These are phyloP conservation scores for Brachypteracias leptosomus DNA, from an alignment of 2,113 vertebrate genomes.

Conservation along the genomic window DNA sequence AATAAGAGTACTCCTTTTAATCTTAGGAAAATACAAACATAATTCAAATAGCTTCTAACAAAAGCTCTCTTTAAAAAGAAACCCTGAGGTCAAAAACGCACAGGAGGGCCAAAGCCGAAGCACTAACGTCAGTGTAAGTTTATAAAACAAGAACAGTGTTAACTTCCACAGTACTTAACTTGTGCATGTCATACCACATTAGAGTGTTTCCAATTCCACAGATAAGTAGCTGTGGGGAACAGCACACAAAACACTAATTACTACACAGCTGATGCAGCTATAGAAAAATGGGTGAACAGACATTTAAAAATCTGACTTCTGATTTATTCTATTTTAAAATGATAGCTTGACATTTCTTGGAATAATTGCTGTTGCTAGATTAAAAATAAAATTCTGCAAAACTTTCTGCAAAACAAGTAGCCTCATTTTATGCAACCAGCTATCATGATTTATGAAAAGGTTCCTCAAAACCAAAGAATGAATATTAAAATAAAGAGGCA, in stretches of 20 bases:
- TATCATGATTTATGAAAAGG: neutral
- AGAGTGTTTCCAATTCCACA: slow-evolving; percentile 48
- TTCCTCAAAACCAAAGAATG: neutral
- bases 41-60: slow-evolving; percentile 65
- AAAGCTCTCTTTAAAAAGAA: slow-evolving; percentile 67
- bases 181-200: slow-evolving; percentile 50
- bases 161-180: slow-evolving; percentile 53
- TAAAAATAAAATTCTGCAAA: neutral
- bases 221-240: slow-evolving; percentile 34
- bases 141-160: slow-evolving; percentile 64
- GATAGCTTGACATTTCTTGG: neutral
- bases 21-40: slow-evolving; percentile 58
- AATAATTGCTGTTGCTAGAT: neutral
- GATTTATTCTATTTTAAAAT: neutral
- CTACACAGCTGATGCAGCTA: neutral
- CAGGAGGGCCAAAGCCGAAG: slow-evolving; percentile 42
- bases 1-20: slow-evolving; percentile 55
- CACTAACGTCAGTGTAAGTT: slow-evolving; percentile 58
- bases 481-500: neutral
- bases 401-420: neutral
- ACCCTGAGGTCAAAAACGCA: slow-evolving; percentile 41
- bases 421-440: neutral
- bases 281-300: neutral
- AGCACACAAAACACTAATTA: slow-evolving; percentile 32
- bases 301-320: neutral